Base-by-base conservation (phyloP, 2,888 invertebrate species). In the Rhagophthalmus giganteus region DNA sequence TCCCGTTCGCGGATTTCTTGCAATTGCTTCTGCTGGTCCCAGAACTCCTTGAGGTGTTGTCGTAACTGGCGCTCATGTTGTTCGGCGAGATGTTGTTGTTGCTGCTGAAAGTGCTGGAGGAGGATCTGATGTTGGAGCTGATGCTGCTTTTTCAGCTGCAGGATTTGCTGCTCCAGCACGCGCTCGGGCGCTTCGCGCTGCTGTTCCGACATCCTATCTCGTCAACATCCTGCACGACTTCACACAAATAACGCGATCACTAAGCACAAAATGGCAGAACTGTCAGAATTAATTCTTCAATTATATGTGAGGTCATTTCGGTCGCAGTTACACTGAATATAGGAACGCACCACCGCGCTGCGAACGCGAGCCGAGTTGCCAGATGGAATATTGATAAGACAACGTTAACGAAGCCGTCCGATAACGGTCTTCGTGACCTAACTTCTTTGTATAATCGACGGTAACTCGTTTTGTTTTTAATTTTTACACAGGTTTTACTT, bases 141-240 rank as follows among this genome's bases (percentile, higher is more conserved):
- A 76, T 94, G 94, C 74, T 92, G 91, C 78, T 93, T 91, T 81
- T 93, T 93, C 74, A 94, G 81, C 90, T 94, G 87, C 67, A 87
- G 62, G 59, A 75, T 73, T 60, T 75, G 74, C 63, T 74, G 74
- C 63, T 81, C 74, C 68, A 79, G 70, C 66, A 70, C 71, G 60
- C 73, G 69, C 67, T 72, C 71, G 63, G 72, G 72, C 61, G 70
- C 70, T 58, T 73, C 74, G 45, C 72, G 67, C 62, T 60, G 69
- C 67, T 70, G 69, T 61, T 72, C 72, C 58, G 71, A 72, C 73
- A 73, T 74, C 60, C 57, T 58, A 56, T 25, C 40, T 48, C 13
- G 28, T 37, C 45, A 45, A 49, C 55, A 53, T 55, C 44, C 40
- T 48, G 42, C 40, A 57, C 48, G 39, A 41, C 37, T 31, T 41